Conservation (phyloP, 1,140 invertebrate genomes). For the Hylaeus anthracinus region DNA sequence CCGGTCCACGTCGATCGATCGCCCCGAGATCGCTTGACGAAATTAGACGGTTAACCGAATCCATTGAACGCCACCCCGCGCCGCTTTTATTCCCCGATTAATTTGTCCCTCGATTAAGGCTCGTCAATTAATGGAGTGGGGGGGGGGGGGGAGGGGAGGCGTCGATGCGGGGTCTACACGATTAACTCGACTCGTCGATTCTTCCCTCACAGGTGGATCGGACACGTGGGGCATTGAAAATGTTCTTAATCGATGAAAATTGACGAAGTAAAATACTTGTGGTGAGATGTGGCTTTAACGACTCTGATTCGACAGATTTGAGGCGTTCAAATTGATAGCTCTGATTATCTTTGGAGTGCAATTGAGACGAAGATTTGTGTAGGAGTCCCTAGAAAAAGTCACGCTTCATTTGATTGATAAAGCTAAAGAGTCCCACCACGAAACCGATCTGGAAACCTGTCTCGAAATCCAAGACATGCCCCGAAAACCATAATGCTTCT, state of each 20-base stretch:
- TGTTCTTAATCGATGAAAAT: too few species aligned
- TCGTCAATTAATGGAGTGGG: background rate
- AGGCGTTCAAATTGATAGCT: too few species aligned
- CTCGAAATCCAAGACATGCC: background rate
- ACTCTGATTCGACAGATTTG: too few species aligned
- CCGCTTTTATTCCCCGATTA: background rate
- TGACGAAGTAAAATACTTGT: too few species aligned
- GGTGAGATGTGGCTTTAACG: too few species aligned
- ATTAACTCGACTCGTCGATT: conserved; percentile 2
- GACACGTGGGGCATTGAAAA: background rate
- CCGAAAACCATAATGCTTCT: background rate
- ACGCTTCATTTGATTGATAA: too few species aligned
- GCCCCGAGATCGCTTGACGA: conserved; percentile 25
- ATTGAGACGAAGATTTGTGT: too few species aligned
- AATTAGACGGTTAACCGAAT: conserved; percentile 40
- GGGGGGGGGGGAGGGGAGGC: too few species aligned
- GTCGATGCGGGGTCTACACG: background rate
- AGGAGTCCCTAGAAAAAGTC: too few species aligned
- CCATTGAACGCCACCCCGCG: background rate
- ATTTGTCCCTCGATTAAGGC: background rate
- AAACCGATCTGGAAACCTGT: too few species aligned
- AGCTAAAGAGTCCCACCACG: too few species aligned
- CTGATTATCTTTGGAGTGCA: too few species aligned
- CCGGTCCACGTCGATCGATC: conserved; percentile 7
- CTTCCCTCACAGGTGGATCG: background rate